Evolutionary conservation across 2,113 vertebrate genomes (phyloP).

Genomic region (Myrmecobius fasciatus): DNA sequence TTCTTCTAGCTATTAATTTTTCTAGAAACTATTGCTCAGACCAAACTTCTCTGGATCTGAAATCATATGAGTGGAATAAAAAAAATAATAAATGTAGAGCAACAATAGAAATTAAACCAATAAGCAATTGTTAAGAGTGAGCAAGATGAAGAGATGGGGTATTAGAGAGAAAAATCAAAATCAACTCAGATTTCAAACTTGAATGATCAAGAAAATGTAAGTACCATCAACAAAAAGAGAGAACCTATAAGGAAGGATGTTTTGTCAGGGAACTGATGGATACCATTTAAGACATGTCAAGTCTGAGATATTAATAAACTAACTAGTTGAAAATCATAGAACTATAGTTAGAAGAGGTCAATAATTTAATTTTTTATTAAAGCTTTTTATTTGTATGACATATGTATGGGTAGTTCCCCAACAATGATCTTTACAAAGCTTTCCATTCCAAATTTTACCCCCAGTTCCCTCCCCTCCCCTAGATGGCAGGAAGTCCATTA

Average conservation of each 20-base stretch:
- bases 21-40: background rate
- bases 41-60: background rate
- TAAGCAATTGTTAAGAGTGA: background rate
- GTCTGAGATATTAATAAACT: background rate
- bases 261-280: background rate
- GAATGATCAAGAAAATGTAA: background rate
- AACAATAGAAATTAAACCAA: background rate
- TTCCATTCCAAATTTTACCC: no score
- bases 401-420: no score
- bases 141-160: no score
- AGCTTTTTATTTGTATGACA: no score
- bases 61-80: background rate
- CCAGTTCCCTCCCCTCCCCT: no score
- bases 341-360: background rate
- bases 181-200: background rate
- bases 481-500: no score
- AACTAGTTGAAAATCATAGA: background rate
- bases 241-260: background rate
- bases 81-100: background rate
- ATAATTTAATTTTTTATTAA: background rate
- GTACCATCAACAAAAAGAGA: background rate
- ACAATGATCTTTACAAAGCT: no score
- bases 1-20: background rate
- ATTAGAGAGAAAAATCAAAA: background rate
- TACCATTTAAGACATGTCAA: background rate